A percentile compares a stretch with the other conserved stretches of the same genome.
phyloP scores from a whole-genome alignment of 2,888 invertebrate species.

The Ormia ochracea region DNA sequence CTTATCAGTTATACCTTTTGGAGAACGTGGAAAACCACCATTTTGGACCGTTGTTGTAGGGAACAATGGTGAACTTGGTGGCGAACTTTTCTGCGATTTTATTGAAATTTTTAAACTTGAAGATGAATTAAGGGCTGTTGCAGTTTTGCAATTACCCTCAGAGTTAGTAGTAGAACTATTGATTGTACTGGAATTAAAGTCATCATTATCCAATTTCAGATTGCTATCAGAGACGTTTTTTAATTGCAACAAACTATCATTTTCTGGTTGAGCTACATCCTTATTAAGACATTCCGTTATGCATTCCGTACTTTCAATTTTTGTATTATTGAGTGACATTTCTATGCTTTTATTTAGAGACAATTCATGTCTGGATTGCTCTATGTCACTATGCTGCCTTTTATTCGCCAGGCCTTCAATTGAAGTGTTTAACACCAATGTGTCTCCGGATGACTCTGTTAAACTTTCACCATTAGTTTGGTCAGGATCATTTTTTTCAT shows the following conservation, averaged over 20 bases:
- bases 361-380: constrained; percentile 33
- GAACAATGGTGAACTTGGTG: constrained; percentile 67
- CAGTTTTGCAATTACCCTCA: neutral
- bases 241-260: neutral
- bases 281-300: constrained; percentile 16
- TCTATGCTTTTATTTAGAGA: constrained; percentile 47
- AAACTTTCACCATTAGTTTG: neutral
- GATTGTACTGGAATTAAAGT: constrained; percentile 4
- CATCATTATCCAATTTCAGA: constrained; percentile 8
- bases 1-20: constrained; percentile 61
- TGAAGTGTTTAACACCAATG: neutral
- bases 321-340: constrained; percentile 16
- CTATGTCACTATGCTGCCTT: constrained; percentile 10
- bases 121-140: constrained; percentile 51
- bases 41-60: constrained; percentile 64
- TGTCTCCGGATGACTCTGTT: neutral
- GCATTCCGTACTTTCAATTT: constrained; percentile 27
- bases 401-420: neutral
- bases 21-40: constrained; percentile 69
- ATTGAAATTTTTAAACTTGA: constrained; percentile 45
- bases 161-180: constrained; percentile 5
- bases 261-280: neutral
- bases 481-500: neutral
- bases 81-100: constrained; percentile 50
- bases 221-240: neutral